phyloP scores from a whole-genome alignment of 1,140 invertebrate genomes.

The Hycleus cichorii region DNA sequence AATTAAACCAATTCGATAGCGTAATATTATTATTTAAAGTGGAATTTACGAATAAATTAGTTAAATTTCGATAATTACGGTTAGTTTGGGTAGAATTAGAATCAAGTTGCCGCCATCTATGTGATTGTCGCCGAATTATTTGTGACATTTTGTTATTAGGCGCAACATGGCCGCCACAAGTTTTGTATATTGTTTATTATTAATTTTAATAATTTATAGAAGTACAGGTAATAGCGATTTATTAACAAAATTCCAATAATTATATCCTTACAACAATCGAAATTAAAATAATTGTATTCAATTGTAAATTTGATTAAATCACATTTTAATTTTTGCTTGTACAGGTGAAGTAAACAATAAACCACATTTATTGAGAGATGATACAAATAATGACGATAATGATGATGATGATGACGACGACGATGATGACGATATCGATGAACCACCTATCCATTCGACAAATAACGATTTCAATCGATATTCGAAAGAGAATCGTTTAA shows the following conservation, averaged over 20 bases:
- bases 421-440: constrained; percentile 31
- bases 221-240: constrained; percentile 22
- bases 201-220: constrained; percentile 29
- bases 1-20: too few relatives aligned
- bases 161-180: constrained; percentile 34
- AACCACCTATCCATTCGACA: constrained; percentile 10
- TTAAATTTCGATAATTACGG: too few relatives aligned
- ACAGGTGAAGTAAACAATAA: constrained; percentile 20
- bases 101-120: too few relatives aligned
- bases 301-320: background rate
- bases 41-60: too few relatives aligned
- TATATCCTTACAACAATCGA: too few relatives aligned
- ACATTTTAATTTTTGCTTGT: background rate
- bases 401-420: constrained; percentile 33
- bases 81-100: too few relatives aligned
- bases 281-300: too few relatives aligned
- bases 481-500: constrained; percentile 1
- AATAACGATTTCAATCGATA: constrained; percentile 8
- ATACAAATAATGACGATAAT: constrained; percentile 2
- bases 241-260: background rate
- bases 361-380: constrained; percentile 23
- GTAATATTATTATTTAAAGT: too few relatives aligned
- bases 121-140: too few relatives aligned
- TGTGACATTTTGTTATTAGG: constrained; percentile 8
- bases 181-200: constrained; percentile 36